Evolutionary conservation across 2,888 invertebrate genomes (phyloP), one percentile per base, ranked within the genome.

Genomic region (Drosophila subquinaria): DNA sequence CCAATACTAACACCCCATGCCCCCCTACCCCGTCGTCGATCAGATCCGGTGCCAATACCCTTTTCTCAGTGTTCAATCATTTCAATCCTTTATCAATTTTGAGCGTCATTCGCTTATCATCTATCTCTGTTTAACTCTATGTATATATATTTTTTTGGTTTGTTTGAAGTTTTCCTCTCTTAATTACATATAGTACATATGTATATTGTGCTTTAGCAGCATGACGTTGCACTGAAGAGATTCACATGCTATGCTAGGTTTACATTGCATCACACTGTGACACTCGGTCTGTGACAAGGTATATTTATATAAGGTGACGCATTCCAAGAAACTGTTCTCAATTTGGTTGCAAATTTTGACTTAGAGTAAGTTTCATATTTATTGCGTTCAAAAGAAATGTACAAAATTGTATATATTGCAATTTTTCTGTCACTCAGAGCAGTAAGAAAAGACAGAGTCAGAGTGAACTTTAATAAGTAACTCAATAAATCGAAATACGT

Each of bases 161-260:
- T 33, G 11, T 3, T 17, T 50, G 17, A 15, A 30, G 9, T 17
- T 50, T 33, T 5, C 5, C 20, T 36, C 47, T 15, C 47, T 30
- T 30, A 2, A 0, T 30, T 8, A 30, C 30, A 30, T 8, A 30
- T 3, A 27, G 27, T 53, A 40, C 15, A 40, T 64, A 40, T 40
- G 40, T 64, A 40, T 40, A 53, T 64, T 68, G 43, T 62, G 75
- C 59, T 35, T 62, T 33, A 11, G n/a, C 51, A 75, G 60, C 63
- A 75, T 70, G 75, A 75, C 69, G 51, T 36, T 53, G 69, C 74
- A 69, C 3, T 55, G 42, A 40, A 57, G 35, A 52, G 36, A 57
- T 51, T 56, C 27, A 45, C 20, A 45, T 23, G 23, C 3, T 13
- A n/a, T 13, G 23, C 23, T 23, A 23, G 23, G 23, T 23, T 23